phyloP scores from a whole-genome alignment of 1,140 invertebrate genomes.

The Phthorimaea operculella region DNA sequence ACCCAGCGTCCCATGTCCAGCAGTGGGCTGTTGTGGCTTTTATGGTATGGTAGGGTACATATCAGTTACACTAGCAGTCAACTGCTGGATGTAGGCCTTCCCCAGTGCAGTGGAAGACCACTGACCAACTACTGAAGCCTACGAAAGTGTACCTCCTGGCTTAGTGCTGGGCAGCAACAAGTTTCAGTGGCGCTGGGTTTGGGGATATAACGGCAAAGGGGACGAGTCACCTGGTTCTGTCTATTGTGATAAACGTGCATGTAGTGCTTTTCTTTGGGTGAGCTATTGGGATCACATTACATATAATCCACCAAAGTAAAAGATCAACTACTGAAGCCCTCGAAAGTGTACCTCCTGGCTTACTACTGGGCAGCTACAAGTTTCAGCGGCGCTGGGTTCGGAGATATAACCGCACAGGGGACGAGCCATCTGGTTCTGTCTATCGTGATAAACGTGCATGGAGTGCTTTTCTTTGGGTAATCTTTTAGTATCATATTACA shows the following conservation, averaged over 20 bases:
- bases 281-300: too few relatives aligned
- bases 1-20: too few relatives aligned
- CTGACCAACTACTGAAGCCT: conserved; percentile 35
- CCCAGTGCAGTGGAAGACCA: conserved; percentile 38
- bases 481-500: too few relatives aligned
- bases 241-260: conserved; percentile 53
- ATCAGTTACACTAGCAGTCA: too few relatives aligned
- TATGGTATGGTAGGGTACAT: too few relatives aligned
- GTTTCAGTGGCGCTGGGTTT: conserved; percentile 58
- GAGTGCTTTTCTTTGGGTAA: conserved; percentile 63
- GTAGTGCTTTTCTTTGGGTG: conserved; percentile 64
- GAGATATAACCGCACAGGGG: conserved; percentile 59
- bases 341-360: conserved; percentile 48
- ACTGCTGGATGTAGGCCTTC: too few relatives aligned
- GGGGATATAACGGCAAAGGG: conserved; percentile 61
- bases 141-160: conserved; percentile 48
- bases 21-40: too few relatives aligned
- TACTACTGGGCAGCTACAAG: conserved; percentile 61
- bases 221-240: conserved; percentile 49
- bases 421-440: conserved; percentile 51
- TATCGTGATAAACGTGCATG: conserved; percentile 54
- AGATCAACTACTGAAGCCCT: conserved; percentile 34
- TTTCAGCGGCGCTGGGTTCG: conserved; percentile 59
- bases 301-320: conserved; percentile 35
- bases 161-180: conserved; percentile 59